Base-by-base conservation (phyloP, 2,797 vertebrate genomes). In the Pogonophryne albipinna region DNA sequence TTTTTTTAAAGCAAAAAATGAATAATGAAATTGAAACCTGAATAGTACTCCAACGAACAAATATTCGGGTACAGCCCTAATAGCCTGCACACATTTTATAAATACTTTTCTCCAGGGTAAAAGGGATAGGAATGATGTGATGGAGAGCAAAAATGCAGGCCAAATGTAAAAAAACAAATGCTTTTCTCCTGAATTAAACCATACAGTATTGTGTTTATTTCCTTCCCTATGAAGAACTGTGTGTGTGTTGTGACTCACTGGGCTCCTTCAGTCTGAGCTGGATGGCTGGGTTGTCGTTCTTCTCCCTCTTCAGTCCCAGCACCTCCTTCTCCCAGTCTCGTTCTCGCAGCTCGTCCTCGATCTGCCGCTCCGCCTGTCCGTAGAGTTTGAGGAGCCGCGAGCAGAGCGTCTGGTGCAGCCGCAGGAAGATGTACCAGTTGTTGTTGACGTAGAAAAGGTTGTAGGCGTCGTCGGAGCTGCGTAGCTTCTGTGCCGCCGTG, bases 351-450 rank as follows among this genome's bases (percentile, higher is more conserved):
- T 99, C 98, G 66, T 98, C 98, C 78, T 99, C 97, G 0, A 99
- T 99, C 94, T 99, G 98, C 38, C 97, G 92, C 93, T 99, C 98
- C 0, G 98, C 98, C 93, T 99, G 98, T 44, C 94, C 94, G 83
- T 98, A 99, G 84, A 99, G 96, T 61, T 96, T 93, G 75, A 99
- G 94, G 78, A 99, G 96, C 41, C 98, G 94, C 59, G 95, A 90
- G 91, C 98, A 99, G 77, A 99, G 91, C 86, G 97, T 98, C 94
- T 99, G 98, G 91, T 99, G 98, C 84, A 99, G 94, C 15, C 98
- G 94, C 94, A 98, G 95, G 90, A 99, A 98, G 89, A 99, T 98
- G 90, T 99, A 99, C 98, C 98, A 99, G 95, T 99, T 99, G 95
- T 99, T 99, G 95, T 99, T 99, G 86, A 98, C 98, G 0, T 96